Evolutionary conservation across 2,797 vertebrate species (phyloP), one percentile per base, ranked within the genome.

Genomic region (Phrynocephalus vlangalii): DNA sequence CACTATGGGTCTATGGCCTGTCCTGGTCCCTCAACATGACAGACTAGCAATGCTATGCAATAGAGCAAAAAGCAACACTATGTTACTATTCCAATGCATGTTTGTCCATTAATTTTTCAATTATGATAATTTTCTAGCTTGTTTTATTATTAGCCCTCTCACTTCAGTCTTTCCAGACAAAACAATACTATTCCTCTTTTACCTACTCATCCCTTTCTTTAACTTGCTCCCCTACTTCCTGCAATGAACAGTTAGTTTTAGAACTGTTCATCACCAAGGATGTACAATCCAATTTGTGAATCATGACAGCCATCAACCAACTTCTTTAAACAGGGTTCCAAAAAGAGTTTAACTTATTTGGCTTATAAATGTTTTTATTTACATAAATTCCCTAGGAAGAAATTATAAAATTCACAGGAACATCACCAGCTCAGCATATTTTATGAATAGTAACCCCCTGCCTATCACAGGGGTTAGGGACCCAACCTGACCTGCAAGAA

Each of bases 21-120:
- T 76, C 26, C 30, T 79, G 89, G 44, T 66, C 83, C 84, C 20
- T 83, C 3, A 89, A 78, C 7, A 50, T 91, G 84, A 90, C 89
- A 52, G 81, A 92, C 6, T 84, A 87, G 89, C 70, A 6, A 33
- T 66, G 3, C 80, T 89, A 87, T 88, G 22, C 75, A 93, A 68
- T 84, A 88, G 79, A 44, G 48, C 81, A 94, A 93, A 92, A 88
- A 60, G 80, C 38, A 89, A 22, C 81, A 73, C 90, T 89, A 22
- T 78, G 8, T 52, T 63, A 24, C 73, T 87, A 91, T 93, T 90
- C 77, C 11, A 90, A 88, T 67, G 50, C 0, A 1, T 77, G 28
- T 77, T 76, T 67, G 5, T 82, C 82, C 50, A 18, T 22, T 56
- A 63, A 2, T 33, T 50, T 13, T 63, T 75, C 22, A 52, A 80